Conservation (phyloP, 2,888 invertebrate species). For the Campaea margaritaria region DNA sequence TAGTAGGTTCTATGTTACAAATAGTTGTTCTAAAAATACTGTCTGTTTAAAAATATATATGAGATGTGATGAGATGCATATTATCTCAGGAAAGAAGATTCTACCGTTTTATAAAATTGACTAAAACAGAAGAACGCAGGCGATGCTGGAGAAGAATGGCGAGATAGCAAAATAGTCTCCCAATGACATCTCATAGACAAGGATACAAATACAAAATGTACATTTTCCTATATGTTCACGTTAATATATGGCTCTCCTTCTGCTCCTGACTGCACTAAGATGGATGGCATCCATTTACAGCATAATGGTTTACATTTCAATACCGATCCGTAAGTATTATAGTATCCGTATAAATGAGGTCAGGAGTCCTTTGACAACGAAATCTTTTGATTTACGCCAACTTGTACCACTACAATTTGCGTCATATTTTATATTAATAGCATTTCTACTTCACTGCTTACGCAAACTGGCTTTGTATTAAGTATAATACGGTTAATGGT, state of each 20-base stretch:
- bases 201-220: conserved; percentile 47
- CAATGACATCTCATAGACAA: conserved; percentile 14
- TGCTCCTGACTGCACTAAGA: conserved; percentile 59
- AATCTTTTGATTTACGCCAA: not conserved
- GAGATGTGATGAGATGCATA: no score
- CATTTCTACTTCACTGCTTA: not conserved
- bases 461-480: not conserved
- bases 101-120: no score
- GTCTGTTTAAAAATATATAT: no score
- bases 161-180: conserved; percentile 29
- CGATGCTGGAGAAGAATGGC: no score
- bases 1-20: no score
- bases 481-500: no score
- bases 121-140: not conserved
- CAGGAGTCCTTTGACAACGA: not conserved
- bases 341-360: not conserved
- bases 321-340: conserved; percentile 16
- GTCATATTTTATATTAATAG: not conserved
- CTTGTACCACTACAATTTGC: not conserved
- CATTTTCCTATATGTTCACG: conserved; percentile 53
- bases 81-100: no score
- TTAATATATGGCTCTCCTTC: conserved; percentile 58
- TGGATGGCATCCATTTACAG: conserved; percentile 59
- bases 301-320: conserved; percentile 49
- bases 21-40: no score